phyloP scores from a whole-genome alignment of 2,888 invertebrate species.

The Chironomus tentans region DNA sequence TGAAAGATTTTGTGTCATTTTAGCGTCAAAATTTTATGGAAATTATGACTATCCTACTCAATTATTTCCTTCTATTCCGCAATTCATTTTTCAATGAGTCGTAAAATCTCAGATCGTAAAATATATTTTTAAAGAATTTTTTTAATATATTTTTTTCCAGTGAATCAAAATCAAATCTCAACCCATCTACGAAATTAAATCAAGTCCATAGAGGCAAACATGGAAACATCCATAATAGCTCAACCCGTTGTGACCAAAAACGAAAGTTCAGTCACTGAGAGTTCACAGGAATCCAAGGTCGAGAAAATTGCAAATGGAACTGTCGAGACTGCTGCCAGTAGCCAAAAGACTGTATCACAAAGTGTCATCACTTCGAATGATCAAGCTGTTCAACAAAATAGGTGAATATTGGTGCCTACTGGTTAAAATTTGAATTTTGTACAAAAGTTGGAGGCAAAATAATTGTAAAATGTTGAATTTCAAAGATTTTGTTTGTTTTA shows the following conservation, averaged over 20 bases:
- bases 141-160: background rate
- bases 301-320: conserved; percentile 16
- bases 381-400: background rate
- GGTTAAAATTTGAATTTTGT: too few relatives aligned
- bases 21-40: background rate
- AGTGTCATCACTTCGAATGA: background rate
- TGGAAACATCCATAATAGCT: background rate
- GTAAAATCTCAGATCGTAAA: background rate
- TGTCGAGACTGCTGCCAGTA: background rate
- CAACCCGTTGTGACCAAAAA: background rate
- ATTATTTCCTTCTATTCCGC: too few relatives aligned
- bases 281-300: conserved; percentile 12
- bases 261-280: conserved; percentile 14
- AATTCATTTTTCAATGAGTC: too few relatives aligned
- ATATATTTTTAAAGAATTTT: background rate
- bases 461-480: too few relatives aligned
- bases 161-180: conserved; percentile 23
- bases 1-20: background rate
- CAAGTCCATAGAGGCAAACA: background rate
- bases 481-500: too few relatives aligned
- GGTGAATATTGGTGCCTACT: background rate
- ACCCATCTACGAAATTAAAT: background rate
- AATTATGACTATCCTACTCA: background rate
- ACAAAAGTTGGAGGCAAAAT: too few relatives aligned
- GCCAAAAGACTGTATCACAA: conserved; percentile 1